Base-by-base conservation (phyloP, 2,113 vertebrate species). In the Apodemus sylvaticus region DNA sequence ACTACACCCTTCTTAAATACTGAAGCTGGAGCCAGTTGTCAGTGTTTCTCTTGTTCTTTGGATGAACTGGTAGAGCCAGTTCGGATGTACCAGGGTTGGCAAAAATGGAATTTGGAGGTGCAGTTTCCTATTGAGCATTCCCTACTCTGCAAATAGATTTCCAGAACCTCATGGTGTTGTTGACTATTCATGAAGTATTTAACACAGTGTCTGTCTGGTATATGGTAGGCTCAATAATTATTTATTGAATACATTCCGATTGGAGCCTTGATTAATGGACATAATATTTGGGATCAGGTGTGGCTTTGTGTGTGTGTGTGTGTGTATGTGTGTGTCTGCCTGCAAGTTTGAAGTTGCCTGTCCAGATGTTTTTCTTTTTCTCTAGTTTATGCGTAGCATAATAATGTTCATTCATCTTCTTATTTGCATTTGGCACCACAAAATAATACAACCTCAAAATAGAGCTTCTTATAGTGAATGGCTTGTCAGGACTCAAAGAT, bases 21-120 rank as follows among this genome's bases (percentile, higher is more conserved):
- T 7, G 51, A 73, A 55, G 29, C 24, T 13, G n/a, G 78, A 45
- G 83, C 22, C 39, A 55, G 89, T 85, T 29, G 17, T 78, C 34
- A 62, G 5, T 0, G 17, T 14, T 92, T 68, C 45, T 77, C 85
- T 79, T 92, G 70, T 93, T 68, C 51, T 85, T 90, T 86, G 94
- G 74, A 86, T 82, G 64, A 88, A 19, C 74, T 87, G 39, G 70
- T 48, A 93, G 53, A 91, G 58, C 64, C 58, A 51, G 45, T 51
- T 81, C 68, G 76, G 6, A 71, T 70, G 9, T 10, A 31, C 22
- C 36, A 62, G 60, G 48, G 20, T 90, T 93, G 86, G 55, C 86
- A 97, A 93, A 88, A 88, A 70, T 86, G 74, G 76, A 93, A 66
- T 96, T 83, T 53, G n/a, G 74, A 91, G 64, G 9, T 88, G 0